Base-by-base conservation (phyloP, 2,113 vertebrate species). In the Zapus hudsonius region DNA sequence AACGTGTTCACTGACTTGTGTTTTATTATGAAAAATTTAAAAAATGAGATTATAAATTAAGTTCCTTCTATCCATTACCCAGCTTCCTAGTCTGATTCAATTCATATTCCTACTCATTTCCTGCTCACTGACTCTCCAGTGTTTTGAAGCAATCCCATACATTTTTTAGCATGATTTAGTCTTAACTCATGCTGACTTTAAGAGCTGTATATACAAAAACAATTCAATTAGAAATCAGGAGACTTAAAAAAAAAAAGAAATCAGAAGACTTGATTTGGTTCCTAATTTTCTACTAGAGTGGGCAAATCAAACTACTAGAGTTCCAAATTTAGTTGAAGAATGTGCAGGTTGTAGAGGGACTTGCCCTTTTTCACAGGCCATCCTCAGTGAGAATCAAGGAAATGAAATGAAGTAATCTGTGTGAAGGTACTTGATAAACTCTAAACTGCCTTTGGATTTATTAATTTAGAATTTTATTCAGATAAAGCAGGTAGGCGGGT, bases 381-480 rank as follows among this genome's bases (percentile, higher is more conserved):
- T 25, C 20, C 13, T 83, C 42, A 52, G 9, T 73, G 61, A 81
- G 66, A 57, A 63, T 57, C 70, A 82, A 81, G 89, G 55, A 38
- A n/a, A n/a, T n/a, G 16, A 52, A 52, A 52, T 52, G 33, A 91
- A 47, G 33, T 70, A 47, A 52, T 76, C 38, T 57, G 5, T 82
- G 19, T 81, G 66, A 84, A 64, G n/a, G 40, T 67, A 76, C 44
- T 90, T 87, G 93, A 42, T 95, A 59, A 90, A 84, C 36, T 73
- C n/a, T 70, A 40, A 82, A 67, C 36, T 84, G 59, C 19, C 33
- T 25, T 89, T 84, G 33, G n/a, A 57, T 90, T 95, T 63, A 67
- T 89, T 93, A 23, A 59, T 44, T 7, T 94, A 88, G 33, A 93
- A 47, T 88, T 90, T 64, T 92, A 88, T 74, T 92, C 27, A 96